Conservation (phyloP, 2,113 vertebrate species). For the Ammodytes dubius region DNA sequence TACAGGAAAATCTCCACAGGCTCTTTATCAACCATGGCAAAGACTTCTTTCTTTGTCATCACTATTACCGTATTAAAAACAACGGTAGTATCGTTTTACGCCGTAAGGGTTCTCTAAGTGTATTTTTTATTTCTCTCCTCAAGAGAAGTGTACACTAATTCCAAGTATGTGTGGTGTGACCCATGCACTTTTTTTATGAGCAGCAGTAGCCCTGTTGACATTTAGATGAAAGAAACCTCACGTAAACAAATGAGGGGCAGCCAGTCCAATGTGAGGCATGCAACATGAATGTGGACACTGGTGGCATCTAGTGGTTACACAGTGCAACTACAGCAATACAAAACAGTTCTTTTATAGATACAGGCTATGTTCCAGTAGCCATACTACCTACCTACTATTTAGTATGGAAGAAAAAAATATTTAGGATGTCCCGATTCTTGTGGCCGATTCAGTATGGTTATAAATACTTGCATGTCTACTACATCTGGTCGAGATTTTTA, state of each 20-base stretch:
- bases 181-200: slow-evolving; percentile 48
- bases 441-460: too few relatives aligned
- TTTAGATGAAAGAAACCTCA: slow-evolving; percentile 38
- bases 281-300: slow-evolving; percentile 20
- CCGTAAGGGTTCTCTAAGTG: slow-evolving; percentile 30
- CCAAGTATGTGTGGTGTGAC: slow-evolving; percentile 25
- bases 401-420: too few relatives aligned
- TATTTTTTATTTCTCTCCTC: slow-evolving; percentile 1
- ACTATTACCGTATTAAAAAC: slow-evolving; percentile 17
- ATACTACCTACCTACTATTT: too few relatives aligned
- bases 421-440: too few relatives aligned
- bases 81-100: slow-evolving; percentile 36
- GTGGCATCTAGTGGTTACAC: slow-evolving; percentile 71
- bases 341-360: too few relatives aligned
- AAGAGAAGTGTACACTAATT: slow-evolving; percentile 16
- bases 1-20: slow-evolving; percentile 34
- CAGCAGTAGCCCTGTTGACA: slow-evolving; percentile 36
- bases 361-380: too few relatives aligned
- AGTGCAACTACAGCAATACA: slow-evolving; percentile 34
- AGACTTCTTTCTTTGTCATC: slow-evolving; percentile 42
- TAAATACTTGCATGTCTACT: too few relatives aligned
- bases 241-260: slow-evolving; percentile 23
- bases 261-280: background rate
- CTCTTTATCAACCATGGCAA: slow-evolving; percentile 4
- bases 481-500: too few relatives aligned